Base-by-base conservation (phyloP, 2,113 vertebrate species). In the Asarcornis scutulata region DNA sequence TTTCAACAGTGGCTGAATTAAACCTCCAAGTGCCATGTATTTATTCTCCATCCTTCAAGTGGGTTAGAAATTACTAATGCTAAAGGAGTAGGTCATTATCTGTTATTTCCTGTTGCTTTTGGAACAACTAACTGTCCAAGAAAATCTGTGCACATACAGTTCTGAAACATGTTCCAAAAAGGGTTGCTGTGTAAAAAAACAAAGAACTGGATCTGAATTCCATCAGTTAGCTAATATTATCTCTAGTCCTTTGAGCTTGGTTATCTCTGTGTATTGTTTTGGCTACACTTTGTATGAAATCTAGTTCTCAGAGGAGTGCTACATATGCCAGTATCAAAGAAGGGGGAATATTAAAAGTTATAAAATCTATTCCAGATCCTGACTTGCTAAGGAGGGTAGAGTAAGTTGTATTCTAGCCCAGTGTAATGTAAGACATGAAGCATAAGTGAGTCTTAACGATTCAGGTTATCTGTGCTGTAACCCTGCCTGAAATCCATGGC, bases 21-120 rank as follows among this genome's bases (percentile, higher is more conserved):
- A 91, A 53, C 42, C 88, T 75, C 59, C 40, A 75, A 62, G 64
- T 34, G 76, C 18, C 87, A 71, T 53, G 38, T 91, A 60, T 81
- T 63, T 81, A 66, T 87, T 91, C 20, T 74, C 40, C 6, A 83
- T 80, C 62, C 52, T 93, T 29, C 22, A 31, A 76, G 38, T 42
- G 55, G 92, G 89, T 91, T 97, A 77, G 68, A 95, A 92, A 67
- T 88, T 90, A 50, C 75, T 81, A 81, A 93, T 85, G 53, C 83
- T 88, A 60, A 71, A 93, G 74, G 85, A 95, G 13, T 79, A 72
- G 94, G 91, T 95, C 97, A 96, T 81, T 86, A 53, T 93, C 89
- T 88, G 93, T 93, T 95, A 83, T 98, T 98, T 98, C 98, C 97
- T 97, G 97, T 97, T 97, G 95, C 86, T 95, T 95, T 97, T 95